phyloP scores from a whole-genome alignment of 2,113 vertebrate genomes.

The Mobula birostris region DNA sequence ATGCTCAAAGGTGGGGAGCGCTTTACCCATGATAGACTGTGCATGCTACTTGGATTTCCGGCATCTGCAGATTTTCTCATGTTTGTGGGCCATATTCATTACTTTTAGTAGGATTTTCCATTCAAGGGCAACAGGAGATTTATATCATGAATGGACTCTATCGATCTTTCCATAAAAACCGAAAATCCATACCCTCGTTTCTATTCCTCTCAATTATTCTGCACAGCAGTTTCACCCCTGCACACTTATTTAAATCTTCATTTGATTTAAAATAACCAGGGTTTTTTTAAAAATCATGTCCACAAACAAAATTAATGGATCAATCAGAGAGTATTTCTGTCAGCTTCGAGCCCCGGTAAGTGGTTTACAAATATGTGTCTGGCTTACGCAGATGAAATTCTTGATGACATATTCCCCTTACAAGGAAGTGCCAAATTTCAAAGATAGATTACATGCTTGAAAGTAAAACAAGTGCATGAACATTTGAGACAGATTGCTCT shows the following conservation, averaged over 20 bases:
- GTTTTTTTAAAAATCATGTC: not conserved
- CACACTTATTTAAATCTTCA: not conserved
- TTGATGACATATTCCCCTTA: not conserved
- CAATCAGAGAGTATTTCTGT: too few species aligned
- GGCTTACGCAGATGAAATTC: not conserved
- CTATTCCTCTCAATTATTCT: not conserved
- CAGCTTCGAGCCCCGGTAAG: not conserved
- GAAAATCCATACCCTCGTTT: not conserved
- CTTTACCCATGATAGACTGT: too few species aligned
- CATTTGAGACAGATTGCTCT: not conserved
- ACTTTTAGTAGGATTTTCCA: too few species aligned
- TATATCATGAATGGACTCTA: too few species aligned
- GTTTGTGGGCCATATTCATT: too few species aligned
- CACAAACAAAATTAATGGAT: not conserved
- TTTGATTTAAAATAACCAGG: not conserved
- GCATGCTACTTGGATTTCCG: too few species aligned
- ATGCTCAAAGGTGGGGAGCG: too few species aligned
- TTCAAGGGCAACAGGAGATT: too few species aligned
- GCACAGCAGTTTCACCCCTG: not conserved
- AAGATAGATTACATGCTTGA: not conserved
- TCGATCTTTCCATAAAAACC: not conserved
- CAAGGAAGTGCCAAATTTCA: not conserved
- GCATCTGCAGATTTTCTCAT: too few species aligned
- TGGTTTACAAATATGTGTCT: not conserved
- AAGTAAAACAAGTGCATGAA: not conserved